These are phyloP conservation scores for Hetaerina titia DNA, from an alignment of 2,888 invertebrate genomes.

Conservation along the genomic window DNA sequence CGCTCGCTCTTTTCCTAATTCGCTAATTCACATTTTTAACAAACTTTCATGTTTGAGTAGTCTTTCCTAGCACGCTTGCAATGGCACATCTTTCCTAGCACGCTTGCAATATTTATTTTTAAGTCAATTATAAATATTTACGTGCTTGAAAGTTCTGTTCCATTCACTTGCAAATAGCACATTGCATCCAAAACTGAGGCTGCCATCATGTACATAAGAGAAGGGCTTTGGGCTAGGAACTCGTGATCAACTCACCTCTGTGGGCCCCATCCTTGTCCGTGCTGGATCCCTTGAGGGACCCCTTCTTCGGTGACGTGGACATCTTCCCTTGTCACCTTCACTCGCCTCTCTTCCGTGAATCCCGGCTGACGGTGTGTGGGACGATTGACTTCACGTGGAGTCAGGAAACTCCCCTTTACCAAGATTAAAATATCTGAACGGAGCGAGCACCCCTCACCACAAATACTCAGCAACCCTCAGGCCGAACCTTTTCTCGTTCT, in stretches of 20 bases:
- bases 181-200: background rate
- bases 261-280: constrained; percentile 51
- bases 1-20: no score
- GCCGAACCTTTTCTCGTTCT: background rate
- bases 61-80: no score
- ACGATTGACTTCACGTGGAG: background rate
- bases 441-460: background rate
- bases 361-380: background rate
- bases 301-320: constrained; percentile 57
- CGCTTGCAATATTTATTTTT: background rate
- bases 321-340: background rate
- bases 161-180: background rate
- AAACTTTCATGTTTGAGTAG: no score
- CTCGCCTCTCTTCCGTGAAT: background rate
- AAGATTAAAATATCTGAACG: background rate
- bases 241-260: constrained; percentile 40
- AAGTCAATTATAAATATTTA: background rate
- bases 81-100: no score
- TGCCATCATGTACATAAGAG: background rate
- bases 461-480: background rate
- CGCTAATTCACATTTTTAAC: no score
- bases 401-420: background rate
- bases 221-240: background rate
- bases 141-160: background rate
- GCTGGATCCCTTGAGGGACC: constrained; percentile 57